Base-by-base conservation (phyloP, 2,797 vertebrate species). In the Enteromius radiatus region DNA sequence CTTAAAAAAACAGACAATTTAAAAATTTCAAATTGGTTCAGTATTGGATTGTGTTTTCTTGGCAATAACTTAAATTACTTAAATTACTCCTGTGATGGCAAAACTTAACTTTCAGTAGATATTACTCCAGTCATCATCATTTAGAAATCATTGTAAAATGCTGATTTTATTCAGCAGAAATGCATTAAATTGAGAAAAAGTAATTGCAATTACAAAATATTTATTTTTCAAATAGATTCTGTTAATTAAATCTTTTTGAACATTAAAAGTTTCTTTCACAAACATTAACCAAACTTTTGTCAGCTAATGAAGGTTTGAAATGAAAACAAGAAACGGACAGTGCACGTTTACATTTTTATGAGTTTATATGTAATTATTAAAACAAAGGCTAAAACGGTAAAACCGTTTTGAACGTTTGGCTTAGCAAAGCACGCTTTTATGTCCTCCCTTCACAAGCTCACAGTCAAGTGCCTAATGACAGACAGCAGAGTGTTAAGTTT, bases 391-490 rank as follows among this genome's bases (percentile, higher is more conserved):
- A 70, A 74, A 47, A 67, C 17, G 52, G 9, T 15, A 59, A 64
- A 67, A 52, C 21, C 9, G 38, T 43, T 33, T 54, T 43, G 31
- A 59, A 49, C 9, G 43, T 31, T 68, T 49, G 68, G 45, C 33
- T 36, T 2, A 56, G 23, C 28, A 52, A 10, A 21, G 23, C 31
- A 15, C 33, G 69, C 14, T 83, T 84, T 78, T 65, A 69, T 71
- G 65, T 54, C 38, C 63, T 81, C 31, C 80, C 38, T 67, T 84
- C 52, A 80, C 43, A 78, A 86, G 61, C 83, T 71, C 23, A 65
- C 61, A 82, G 82, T 64, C 47, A 77, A 77, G 68, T 59, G 65
- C n/a, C 54, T 76, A 76, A 80, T 61, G 76, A 87, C 71, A 77
- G 64, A 78, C 23, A 65, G 38, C 59, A 78, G 77, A 85, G 56